These are phyloP conservation scores for Atrichornis clamosus DNA, from an alignment of 2,113 vertebrate species.

Conservation along the genomic window DNA sequence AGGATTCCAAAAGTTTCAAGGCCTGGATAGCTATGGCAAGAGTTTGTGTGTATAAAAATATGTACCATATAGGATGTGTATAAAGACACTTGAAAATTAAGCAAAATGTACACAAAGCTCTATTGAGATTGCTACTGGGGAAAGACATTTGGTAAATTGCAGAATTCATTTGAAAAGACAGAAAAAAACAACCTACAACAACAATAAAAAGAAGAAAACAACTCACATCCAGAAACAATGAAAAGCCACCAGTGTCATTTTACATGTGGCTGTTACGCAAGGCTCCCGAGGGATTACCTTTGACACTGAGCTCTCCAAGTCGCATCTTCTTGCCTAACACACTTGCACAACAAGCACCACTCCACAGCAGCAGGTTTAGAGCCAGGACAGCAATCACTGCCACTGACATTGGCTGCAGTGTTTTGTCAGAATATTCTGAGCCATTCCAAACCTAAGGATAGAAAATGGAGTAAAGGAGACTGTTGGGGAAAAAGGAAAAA, in stretches of 20 bases:
- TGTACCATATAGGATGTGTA: background rate
- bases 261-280: conserved; percentile 1
- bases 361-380: background rate
- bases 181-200: background rate
- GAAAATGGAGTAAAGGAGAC: background rate
- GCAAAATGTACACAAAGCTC: background rate
- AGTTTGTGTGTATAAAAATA: background rate
- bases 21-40: background rate
- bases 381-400: background rate
- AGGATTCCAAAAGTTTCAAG: background rate
- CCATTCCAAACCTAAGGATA: background rate
- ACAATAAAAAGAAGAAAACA: background rate
- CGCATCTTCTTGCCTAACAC: conserved; percentile 14
- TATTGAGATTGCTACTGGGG: background rate
- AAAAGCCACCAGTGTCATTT: background rate
- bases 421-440: background rate
- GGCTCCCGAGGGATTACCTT: conserved; percentile 10
- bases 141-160: background rate
- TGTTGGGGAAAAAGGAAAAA: background rate
- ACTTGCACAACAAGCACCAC: background rate
- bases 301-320: background rate
- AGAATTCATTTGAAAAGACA: background rate
- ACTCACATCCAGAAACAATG: background rate
- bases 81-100: background rate
- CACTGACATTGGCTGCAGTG: background rate